Conservation (phyloP, 2,113 vertebrate species). For the Petaurus breviceps region DNA sequence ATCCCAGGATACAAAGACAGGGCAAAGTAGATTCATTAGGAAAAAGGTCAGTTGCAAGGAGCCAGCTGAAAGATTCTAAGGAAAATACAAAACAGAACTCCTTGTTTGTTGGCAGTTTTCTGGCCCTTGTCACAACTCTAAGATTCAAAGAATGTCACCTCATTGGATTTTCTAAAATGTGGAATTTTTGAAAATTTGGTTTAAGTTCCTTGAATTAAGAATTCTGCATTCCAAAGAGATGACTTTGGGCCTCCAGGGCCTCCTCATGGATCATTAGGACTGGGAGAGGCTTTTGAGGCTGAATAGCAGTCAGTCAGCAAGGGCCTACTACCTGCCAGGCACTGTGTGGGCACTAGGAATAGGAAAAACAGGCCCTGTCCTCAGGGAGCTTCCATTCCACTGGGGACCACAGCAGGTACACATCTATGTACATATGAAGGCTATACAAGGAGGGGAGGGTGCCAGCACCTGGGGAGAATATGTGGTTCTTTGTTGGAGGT, state of each 20-base stretch:
- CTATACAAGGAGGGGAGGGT: background rate
- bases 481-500: no score
- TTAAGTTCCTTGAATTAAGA: constrained; percentile 20
- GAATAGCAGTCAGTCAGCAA: background rate
- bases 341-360: no score
- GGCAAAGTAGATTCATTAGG: background rate
- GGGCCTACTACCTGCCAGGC: background rate
- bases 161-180: background rate
- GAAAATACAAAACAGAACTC: background rate
- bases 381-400: no score
- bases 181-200: background rate
- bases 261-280: background rate
- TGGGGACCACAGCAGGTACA: no score
- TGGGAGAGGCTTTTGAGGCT: background rate
- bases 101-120: background rate
- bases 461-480: background rate
- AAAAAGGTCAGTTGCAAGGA: background rate
- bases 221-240: constrained; percentile 10
- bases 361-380: no score
- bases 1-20: background rate
- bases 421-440: no score
- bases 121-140: background rate
- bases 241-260: background rate
- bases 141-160: background rate
- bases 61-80: background rate